These are phyloP conservation scores for Athene noctua DNA, from an alignment of 2,113 vertebrate genomes.

Conservation along the genomic window DNA sequence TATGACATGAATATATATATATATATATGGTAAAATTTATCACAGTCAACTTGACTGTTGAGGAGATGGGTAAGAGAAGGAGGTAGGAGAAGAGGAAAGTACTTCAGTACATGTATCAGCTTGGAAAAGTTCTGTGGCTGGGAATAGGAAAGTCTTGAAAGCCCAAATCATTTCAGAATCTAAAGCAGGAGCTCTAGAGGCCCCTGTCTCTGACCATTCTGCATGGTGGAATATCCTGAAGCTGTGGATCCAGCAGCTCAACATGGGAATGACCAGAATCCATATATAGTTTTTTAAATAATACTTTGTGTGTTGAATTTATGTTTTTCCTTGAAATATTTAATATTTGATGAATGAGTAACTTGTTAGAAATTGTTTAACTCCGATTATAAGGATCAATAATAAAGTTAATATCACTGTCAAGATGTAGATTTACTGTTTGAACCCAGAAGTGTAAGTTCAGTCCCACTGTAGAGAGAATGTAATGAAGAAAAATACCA, in stretches of 20 bases:
- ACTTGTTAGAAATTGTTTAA: background rate
- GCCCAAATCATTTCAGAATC: background rate
- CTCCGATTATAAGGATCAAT: background rate
- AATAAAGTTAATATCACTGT: background rate
- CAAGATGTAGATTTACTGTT: background rate
- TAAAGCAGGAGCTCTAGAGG: background rate
- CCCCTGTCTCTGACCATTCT: rapidly evolving
- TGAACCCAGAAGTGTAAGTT: background rate
- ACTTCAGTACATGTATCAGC: background rate
- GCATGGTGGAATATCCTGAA: background rate
- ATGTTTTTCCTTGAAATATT: background rate
- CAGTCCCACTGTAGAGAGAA: background rate
- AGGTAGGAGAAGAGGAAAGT: background rate
- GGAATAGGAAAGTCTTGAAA: background rate
- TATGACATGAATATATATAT: background rate
- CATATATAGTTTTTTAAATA: background rate
- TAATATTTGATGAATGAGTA: background rate
- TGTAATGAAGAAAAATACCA: background rate
- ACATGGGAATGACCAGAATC: background rate
- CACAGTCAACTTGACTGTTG: background rate
- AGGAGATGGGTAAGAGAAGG: background rate
- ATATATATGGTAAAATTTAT: background rate
- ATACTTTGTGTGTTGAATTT: background rate
- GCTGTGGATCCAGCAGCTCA: background rate
- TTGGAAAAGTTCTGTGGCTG: background rate